phyloP scores from a whole-genome alignment of 37 sponge, comb jelly and placozoan genomes.

The Chondrilla cf. caribensis region DNA sequence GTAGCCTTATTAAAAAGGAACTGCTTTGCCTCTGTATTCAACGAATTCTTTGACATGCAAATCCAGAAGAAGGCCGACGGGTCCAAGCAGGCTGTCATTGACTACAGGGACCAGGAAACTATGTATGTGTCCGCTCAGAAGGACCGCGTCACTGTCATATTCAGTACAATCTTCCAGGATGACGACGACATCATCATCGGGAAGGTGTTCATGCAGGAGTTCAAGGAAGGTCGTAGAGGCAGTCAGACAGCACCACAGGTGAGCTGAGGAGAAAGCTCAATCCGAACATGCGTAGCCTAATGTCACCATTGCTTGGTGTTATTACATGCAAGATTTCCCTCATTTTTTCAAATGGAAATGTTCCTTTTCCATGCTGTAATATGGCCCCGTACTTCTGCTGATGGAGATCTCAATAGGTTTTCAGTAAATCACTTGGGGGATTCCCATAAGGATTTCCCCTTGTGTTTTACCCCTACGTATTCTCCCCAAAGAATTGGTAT shows the following conservation, averaged over 20 bases:
- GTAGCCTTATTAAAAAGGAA: conserved; percentile 91
- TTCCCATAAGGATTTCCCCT: too few relatives aligned
- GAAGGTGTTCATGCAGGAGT: conserved; percentile 98
- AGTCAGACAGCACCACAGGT: conserved; percentile 88
- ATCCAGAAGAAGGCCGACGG: conserved; percentile 60
- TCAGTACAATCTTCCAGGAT: conserved; percentile 94
- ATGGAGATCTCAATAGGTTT: too few relatives aligned
- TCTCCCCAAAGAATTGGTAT: too few relatives aligned
- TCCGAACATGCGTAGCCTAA: too few relatives aligned
- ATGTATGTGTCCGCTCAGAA: conserved; percentile 95
- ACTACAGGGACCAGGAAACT: conserved; percentile 95
- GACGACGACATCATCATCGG: conserved; percentile 96
- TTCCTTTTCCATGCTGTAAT: too few relatives aligned
- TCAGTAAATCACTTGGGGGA: too few relatives aligned
- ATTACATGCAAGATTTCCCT: too few relatives aligned
- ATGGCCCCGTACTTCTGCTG: too few relatives aligned
- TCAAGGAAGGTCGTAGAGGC: conserved; percentile 88
- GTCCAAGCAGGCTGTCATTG: conserved; percentile 75
- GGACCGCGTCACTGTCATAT: conserved; percentile 96
- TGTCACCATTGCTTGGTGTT: too few relatives aligned
- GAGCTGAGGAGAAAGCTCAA: too few relatives aligned
- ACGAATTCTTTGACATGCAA: conserved; percentile 87
- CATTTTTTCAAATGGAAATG: too few relatives aligned
- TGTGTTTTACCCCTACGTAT: too few relatives aligned
- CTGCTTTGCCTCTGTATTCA: conserved; percentile 96